Evolutionary conservation across 2,797 vertebrate species (phyloP).

Genomic region (Pachyuromys duprasi): DNA sequence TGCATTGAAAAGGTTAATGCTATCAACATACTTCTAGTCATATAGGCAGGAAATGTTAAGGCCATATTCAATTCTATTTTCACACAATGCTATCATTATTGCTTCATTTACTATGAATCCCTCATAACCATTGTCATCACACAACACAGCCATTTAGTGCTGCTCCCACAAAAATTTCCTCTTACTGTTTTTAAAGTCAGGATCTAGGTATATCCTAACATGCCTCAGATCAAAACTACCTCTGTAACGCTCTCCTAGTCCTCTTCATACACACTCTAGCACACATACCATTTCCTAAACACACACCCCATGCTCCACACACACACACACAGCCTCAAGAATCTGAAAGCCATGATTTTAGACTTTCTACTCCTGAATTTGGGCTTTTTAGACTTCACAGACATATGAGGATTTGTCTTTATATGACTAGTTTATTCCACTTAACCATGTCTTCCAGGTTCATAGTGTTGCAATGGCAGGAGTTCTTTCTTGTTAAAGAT

Average conservation of each 20-base stretch:
- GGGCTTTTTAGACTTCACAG: neutral
- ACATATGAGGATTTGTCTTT: neutral
- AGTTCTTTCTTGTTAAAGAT: neutral
- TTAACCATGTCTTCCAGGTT: neutral
- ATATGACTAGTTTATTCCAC: neutral
- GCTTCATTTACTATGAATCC: neutral
- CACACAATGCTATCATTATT: neutral
- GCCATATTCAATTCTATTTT: slow-evolving; percentile 26
- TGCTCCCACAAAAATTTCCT: slow-evolving; percentile 6
- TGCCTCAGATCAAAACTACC: slow-evolving; percentile 23
- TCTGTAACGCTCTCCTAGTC: neutral
- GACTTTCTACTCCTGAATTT: neutral
- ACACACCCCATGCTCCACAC: neutral
- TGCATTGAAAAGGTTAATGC: slow-evolving; percentile 39
- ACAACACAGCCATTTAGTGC: neutral
- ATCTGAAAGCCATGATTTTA: neutral
- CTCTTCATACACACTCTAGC: neutral
- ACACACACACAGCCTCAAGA: neutral
- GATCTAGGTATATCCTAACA: neutral
- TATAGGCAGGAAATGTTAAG: neutral
- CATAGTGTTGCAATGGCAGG: neutral
- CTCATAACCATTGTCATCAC: neutral
- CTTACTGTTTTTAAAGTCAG: slow-evolving; percentile 28
- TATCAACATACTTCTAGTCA: slow-evolving; percentile 10
- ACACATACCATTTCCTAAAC: neutral